A percentile compares a stretch with the other conserved stretches of the same genome.
Conservation (phyloP, 2,888 invertebrate genomes). For the Eristalis tenax region DNA sequence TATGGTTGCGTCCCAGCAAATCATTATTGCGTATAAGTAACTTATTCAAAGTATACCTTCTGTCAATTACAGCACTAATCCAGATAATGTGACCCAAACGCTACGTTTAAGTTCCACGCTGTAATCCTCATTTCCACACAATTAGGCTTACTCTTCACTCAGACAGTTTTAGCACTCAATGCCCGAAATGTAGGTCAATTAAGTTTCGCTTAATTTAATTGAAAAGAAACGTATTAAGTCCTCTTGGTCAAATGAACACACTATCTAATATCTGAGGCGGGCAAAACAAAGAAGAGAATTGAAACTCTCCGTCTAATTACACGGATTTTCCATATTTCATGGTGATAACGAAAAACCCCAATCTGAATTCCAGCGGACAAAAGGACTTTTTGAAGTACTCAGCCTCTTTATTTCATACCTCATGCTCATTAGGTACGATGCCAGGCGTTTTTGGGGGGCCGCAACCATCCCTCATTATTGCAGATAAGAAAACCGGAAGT, state of each 20-base stretch:
- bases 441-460: conserved; percentile 10
- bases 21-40: too few relatives aligned
- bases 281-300: conserved; percentile 17
- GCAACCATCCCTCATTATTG: conserved; percentile 35
- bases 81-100: neutral
- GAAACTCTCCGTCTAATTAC: conserved; percentile 1
- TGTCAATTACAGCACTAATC: neutral
- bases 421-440: conserved; percentile 22
- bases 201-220: conserved; percentile 35
- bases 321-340: conserved; percentile 20
- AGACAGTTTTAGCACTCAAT: neutral
- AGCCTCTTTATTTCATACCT: neutral
- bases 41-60: too few relatives aligned
- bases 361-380: conserved; percentile 15
- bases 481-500: conserved; percentile 35
- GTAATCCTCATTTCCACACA: conserved; percentile 12
- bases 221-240: conserved; percentile 27
- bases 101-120: neutral
- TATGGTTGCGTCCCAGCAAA: too few relatives aligned
- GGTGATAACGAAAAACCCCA: conserved; percentile 2
- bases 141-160: conserved; percentile 1
- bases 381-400: conserved; percentile 15
- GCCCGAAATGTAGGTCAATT: conserved; percentile 25
- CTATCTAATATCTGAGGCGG: neutral
- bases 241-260: conserved; percentile 16